Base-by-base conservation (phyloP, 2,888 invertebrate species). In the Beris morrisii region DNA sequence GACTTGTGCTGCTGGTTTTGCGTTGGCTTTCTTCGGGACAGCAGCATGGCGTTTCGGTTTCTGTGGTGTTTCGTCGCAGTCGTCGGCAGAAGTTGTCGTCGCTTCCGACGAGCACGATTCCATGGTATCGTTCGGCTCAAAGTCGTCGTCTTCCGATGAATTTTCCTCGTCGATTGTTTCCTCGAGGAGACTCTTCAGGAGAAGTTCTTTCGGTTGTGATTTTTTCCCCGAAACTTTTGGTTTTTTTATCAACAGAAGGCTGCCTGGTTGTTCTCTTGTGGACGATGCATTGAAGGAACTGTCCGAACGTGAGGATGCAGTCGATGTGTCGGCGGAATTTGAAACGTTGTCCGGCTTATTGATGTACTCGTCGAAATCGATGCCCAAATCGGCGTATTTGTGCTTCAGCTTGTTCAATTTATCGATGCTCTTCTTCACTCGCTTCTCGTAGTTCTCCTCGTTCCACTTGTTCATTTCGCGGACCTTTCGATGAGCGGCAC, bases 331-430 rank as follows among this genome's bases (percentile, higher is more conserved):
- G 4, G 15, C 48, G 13, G 48, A 48, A 48, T 22, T 48, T 6
- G 6, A 5, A 5, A 22, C 13, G 22, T 15, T 54, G 15, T 58
- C 11, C 13, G 57, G 50, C 3, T 11, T 11, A 2, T 45, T 2
- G 1, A 32, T 6, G 28, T 53, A 44, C 11, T 63, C 44, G 13
- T 75, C 70, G 44, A 80, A 74, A 71, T 79, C 74, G 59, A 79
- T 74, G 4, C 75, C 79, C 59, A 77, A 67, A 65, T 78, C 74
- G 4, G 73, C 73, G 66, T 73, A 78, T 67, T 77, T 78, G 13
- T 75, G 56, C 48, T 76, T 73, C 9, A 79, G 13, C 65, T 75
- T 73, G 7, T 73, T 66, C 0, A 79, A 44, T 65, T 78, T 80
- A 4, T 69, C 68, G 3, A 77, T 48, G 22, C 70, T 75, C n/a